These are phyloP conservation scores for Sarcophaga peregrina DNA, from an alignment of 1,140 invertebrate species.

Conservation along the genomic window DNA sequence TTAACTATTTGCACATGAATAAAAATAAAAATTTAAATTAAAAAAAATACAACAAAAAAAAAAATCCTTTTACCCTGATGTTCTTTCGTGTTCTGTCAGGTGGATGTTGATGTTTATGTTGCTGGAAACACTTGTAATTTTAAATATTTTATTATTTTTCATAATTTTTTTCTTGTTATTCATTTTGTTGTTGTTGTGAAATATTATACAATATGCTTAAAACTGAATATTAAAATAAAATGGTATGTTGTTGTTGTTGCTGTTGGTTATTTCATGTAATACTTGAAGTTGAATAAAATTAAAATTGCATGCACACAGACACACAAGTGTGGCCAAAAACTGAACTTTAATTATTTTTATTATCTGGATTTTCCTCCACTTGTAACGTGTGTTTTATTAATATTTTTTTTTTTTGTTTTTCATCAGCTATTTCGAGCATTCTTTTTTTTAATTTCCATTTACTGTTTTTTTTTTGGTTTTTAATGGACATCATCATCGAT, in stretches of 20 bases:
- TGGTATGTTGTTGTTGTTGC: background rate
- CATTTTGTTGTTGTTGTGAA: background rate
- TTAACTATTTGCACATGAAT: background rate
- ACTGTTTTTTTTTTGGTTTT: background rate
- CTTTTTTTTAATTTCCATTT: background rate
- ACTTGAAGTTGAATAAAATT: constrained; percentile 7
- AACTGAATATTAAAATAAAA: background rate
- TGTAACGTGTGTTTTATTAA: background rate
- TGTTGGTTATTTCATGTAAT: background rate
- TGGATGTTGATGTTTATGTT: background rate
- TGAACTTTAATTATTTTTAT: background rate
- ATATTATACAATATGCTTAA: background rate
- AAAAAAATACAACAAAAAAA: background rate
- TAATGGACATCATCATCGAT: too few relatives aligned
- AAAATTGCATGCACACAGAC: constrained; percentile 3
- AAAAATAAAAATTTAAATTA: too few relatives aligned
- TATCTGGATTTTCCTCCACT: background rate
- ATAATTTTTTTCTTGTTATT: background rate
- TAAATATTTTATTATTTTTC: background rate
- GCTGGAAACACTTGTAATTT: background rate
- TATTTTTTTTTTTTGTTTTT: background rate
- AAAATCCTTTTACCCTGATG: background rate
- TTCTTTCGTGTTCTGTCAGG: too few relatives aligned
- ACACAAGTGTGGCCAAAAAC: background rate
- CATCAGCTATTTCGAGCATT: background rate